Percentiles rank a stretch among this genome's conserved stretches.
These are phyloP conservation scores for Phasianus colchicus DNA, from an alignment of 2,113 vertebrate species.

Conservation along the genomic window DNA sequence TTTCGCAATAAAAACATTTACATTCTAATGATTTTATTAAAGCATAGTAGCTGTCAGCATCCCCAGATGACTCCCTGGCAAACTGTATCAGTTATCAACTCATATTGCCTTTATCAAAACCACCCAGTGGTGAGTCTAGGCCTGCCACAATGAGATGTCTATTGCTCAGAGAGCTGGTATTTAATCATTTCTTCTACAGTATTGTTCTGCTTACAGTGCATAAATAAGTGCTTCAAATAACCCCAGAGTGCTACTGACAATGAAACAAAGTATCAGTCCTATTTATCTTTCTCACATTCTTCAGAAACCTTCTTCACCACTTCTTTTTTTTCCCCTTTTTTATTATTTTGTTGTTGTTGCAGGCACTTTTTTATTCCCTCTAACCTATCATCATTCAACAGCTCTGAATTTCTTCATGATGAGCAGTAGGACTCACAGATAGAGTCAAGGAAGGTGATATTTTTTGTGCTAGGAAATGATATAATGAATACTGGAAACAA, in stretches of 20 bases:
- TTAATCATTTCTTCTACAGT: slow-evolving; percentile 96
- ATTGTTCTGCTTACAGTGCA: slow-evolving; percentile 99
- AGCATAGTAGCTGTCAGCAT: slow-evolving; percentile 95
- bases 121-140: slow-evolving; percentile 92
- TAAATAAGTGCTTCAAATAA: slow-evolving; percentile 98
- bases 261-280: slow-evolving; percentile 93
- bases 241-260: slow-evolving; percentile 95
- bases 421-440: slow-evolving; percentile 83
- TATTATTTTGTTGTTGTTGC: slow-evolving; percentile 86
- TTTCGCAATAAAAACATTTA: slow-evolving; percentile 99
- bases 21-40: slow-evolving; percentile 99
- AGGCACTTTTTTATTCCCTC: slow-evolving; percentile 85
- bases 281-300: slow-evolving; percentile 94
- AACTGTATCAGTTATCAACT: slow-evolving; percentile 99
- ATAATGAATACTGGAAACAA: slow-evolving; percentile 35
- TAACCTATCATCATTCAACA: slow-evolving; percentile 86
- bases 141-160: slow-evolving; percentile 95
- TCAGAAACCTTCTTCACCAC: slow-evolving; percentile 73
- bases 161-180: slow-evolving; percentile 93
- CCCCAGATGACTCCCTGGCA: slow-evolving; percentile 90
- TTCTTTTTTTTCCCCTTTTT: slow-evolving; percentile 21
- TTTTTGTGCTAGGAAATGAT: slow-evolving; percentile 70
- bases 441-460: slow-evolving; percentile 72
- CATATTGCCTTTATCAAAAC: slow-evolving; percentile 98
- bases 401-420: slow-evolving; percentile 85